Conservation (phyloP, 2,797 vertebrate species). For the Periparus ater region DNA sequence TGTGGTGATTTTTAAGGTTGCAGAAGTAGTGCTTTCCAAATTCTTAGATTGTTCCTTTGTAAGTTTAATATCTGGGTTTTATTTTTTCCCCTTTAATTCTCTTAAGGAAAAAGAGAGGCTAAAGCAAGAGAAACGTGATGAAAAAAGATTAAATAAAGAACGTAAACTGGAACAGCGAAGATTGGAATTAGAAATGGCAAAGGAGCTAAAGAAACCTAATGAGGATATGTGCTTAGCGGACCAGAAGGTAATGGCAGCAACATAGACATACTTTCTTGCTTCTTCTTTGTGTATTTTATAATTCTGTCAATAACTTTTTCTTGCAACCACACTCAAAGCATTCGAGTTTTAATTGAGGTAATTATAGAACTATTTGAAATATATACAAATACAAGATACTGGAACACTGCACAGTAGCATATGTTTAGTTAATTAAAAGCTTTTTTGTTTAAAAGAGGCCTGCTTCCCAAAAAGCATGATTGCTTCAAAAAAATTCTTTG, state of each 20-base stretch:
- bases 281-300: neutral
- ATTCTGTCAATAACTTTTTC: neutral
- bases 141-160: conserved; percentile 94
- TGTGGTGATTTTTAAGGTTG: neutral
- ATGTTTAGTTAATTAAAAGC: neutral
- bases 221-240: conserved; percentile 97
- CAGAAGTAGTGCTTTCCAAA: conserved; percentile 11
- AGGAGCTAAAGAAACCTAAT: conserved; percentile 94
- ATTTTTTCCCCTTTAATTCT: conserved; percentile 55
- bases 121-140: conserved; percentile 93
- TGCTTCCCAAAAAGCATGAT: neutral
- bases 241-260: conserved; percentile 85
- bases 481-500: neutral
- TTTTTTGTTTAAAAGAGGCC: neutral
- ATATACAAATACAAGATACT: neutral
- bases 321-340: neutral
- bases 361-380: neutral
- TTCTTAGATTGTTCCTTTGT: neutral
- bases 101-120: conserved; percentile 90
- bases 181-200: conserved; percentile 92
- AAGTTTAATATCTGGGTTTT: neutral
- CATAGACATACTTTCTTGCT: neutral
- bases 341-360: neutral
- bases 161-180: conserved; percentile 90
- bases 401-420: neutral